Evolutionary conservation across 2,113 vertebrate genomes (phyloP), one percentile per base, ranked within the genome.

Genomic region (Notarius quadriscutis): DNA sequence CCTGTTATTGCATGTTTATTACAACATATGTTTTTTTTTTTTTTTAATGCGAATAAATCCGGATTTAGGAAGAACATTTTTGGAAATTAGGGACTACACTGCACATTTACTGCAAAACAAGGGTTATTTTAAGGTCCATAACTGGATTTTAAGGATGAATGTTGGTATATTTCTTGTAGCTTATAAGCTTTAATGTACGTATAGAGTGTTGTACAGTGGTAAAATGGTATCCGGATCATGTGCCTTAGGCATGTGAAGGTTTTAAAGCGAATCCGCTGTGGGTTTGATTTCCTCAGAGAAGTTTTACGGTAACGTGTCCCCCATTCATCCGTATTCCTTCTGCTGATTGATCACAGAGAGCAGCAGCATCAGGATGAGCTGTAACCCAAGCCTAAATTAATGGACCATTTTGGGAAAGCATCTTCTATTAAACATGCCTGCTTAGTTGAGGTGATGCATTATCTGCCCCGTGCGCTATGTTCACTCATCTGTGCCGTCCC

Each of bases 361-460:
- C 65, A 71, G 83, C 65, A 53, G 69, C 81, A 41, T 41, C 41
- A 50, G 81, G 87, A 85, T 88, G 75, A 60, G 74, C 86, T 88
- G 90, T 87, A 91, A 89, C 91, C 85, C 34, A 84, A 91, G 84
- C 86, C 63, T 63, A 81, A 78, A 88, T 90, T 90, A 91, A 91
- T 90, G 87, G 89, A 55, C 83, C 86, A 41, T 89, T 87, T 89
- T 89, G 71, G 7, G 72, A 69, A 67, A 83, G 71, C 77, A 34
- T 79, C 86, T 88, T 78, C 87, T 80, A 88, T 91, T 87, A 87
- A 90, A 88, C 84, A 58, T 81, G 89, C 71, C 86, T 86, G 88
- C 88, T 90, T 87, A 55, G 83, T 63, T 81, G 71, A 87, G 72
- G 79, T 86, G 89, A 86, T 83, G 85, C 85, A 87, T 87, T 87